A percentile compares a stretch with the other conserved stretches of the same genome.
Evolutionary conservation across 2,888 invertebrate genomes (phyloP).

Genomic region (Metellina segmentata): DNA sequence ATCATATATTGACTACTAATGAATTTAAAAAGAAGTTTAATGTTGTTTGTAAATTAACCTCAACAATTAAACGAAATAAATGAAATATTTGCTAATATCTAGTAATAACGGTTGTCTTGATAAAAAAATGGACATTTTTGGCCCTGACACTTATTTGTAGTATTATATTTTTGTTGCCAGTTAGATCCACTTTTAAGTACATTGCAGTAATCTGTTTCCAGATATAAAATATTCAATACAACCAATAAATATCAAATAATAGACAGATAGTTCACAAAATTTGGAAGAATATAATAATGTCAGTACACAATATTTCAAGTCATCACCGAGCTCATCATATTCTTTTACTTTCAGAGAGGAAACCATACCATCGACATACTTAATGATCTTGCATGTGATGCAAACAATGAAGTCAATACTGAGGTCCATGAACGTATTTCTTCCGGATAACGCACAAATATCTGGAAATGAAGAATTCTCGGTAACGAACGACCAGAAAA

Average conservation of each 20-base stretch:
- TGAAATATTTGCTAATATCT: no score
- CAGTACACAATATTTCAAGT: not conserved
- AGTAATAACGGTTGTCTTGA: no score
- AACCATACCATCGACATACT: slow-evolving; percentile 1
- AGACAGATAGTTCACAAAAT: not conserved
- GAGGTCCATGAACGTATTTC: slow-evolving; percentile 19
- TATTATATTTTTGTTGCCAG: not conserved
- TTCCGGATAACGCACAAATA: not conserved
- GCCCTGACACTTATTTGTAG: no score
- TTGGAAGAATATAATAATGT: not conserved
- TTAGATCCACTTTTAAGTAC: not conserved
- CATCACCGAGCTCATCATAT: not conserved
- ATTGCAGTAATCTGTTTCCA: not conserved
- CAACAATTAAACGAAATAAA: no score
- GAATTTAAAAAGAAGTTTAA: no score
- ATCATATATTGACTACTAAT: no score
- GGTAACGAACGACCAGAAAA: slow-evolving; percentile 5
- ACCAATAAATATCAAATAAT: not conserved
- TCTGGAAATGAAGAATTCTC: not conserved
- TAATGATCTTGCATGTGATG: slow-evolving; percentile 44
- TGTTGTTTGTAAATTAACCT: no score
- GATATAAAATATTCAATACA: not conserved
- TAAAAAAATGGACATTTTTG: no score
- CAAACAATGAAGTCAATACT: slow-evolving; percentile 9
- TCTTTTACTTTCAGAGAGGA: slow-evolving; percentile 27